These are phyloP conservation scores for Zaprionus ornatus DNA, from an alignment of 1,140 invertebrate species.

Conservation along the genomic window DNA sequence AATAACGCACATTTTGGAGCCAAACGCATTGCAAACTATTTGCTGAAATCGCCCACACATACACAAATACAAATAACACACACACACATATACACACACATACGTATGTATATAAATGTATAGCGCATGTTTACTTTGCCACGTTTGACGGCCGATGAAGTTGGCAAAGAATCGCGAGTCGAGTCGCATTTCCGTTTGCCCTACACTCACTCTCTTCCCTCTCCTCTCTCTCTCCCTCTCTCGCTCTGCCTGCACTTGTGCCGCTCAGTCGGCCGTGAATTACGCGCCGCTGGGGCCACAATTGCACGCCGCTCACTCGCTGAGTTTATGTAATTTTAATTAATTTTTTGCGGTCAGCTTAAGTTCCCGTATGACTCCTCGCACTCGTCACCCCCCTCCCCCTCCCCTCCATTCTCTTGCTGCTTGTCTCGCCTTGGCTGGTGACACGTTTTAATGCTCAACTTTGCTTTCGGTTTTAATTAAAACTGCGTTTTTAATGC, in stretches of 20 bases:
- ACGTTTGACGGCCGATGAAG: conserved; percentile 32
- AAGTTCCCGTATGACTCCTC: conserved; percentile 36
- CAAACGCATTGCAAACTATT: conserved; percentile 62
- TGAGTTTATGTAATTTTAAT: conserved; percentile 69
- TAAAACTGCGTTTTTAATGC: conserved; percentile 79
- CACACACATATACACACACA: background rate
- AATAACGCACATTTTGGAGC: conserved; percentile 67
- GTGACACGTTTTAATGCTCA: conserved; percentile 56
- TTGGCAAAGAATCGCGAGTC: conserved; percentile 24
- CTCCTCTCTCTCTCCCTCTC: background rate
- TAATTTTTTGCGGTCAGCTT: conserved; percentile 73
- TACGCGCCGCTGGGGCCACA: conserved; percentile 22
- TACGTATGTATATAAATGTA: background rate
- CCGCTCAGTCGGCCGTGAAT: conserved; percentile 33
- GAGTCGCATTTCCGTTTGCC: background rate
- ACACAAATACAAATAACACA: background rate
- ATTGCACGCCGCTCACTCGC: conserved; percentile 2
- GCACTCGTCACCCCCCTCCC: conserved; percentile 10
- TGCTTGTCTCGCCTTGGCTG: conserved; percentile 23
- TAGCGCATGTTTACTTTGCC: conserved; percentile 31
- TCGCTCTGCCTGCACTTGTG: background rate
- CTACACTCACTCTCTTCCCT: background rate
- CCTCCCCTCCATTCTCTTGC: background rate
- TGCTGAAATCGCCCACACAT: conserved; percentile 52
- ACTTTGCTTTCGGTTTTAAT: conserved; percentile 78